Evolutionary conservation across 2,113 vertebrate genomes (phyloP).

Genomic region (Nematolebias whitei): DNA sequence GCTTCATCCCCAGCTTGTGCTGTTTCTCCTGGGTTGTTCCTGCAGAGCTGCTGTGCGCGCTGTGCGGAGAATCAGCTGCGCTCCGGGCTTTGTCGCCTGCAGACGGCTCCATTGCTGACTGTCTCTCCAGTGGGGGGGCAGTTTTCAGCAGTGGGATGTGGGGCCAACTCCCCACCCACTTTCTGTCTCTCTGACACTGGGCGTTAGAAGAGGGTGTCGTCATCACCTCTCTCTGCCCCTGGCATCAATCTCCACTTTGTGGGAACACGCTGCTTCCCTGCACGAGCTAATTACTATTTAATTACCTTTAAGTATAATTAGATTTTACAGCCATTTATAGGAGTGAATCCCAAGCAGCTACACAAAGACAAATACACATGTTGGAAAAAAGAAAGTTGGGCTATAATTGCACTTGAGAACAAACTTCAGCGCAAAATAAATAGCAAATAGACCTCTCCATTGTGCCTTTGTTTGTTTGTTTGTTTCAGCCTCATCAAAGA

Average conservation of each 20-base stretch:
- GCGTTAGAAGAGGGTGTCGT: conserved; percentile 9
- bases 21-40: conserved; percentile 5
- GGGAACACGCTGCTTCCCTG: conserved; percentile 25
- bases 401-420: too few relatives aligned
- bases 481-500: neutral
- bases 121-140: conserved; percentile 27
- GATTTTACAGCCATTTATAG: conserved; percentile 24
- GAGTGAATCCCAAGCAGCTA: conserved; percentile 8
- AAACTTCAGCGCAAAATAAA: too few relatives aligned
- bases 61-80: neutral
- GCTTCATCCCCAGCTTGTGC: conserved; percentile 8
- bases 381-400: rapidly evolving
- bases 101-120: conserved; percentile 41
- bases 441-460: too few relatives aligned
- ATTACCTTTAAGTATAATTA: conserved; percentile 42
- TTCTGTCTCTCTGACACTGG: neutral
- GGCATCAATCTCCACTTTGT: conserved; percentile 26
- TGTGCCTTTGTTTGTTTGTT: too few relatives aligned
- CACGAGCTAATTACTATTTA: conserved; percentile 29
- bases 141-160: conserved; percentile 46
- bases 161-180: conserved; percentile 13
- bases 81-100: conserved; percentile 26
- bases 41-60: neutral
- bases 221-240: conserved; percentile 5
- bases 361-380: neutral